Evolutionary conservation across 2,888 invertebrate species (phyloP), one percentile per base, ranked within the genome.

Genomic region (Phyto melanocephala): DNA sequence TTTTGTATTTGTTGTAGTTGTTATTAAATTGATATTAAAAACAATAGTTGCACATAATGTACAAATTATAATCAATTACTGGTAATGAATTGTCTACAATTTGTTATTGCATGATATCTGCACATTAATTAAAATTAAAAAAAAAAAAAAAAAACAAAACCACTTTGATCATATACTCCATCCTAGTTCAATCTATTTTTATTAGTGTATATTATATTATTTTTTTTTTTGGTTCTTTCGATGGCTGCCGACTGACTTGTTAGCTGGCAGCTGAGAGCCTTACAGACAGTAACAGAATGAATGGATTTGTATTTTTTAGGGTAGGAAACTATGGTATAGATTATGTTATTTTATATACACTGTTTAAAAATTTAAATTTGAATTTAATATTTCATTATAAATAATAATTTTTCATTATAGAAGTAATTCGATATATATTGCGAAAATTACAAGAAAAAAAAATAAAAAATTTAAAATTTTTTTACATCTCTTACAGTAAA

Each of bases 111-210:
- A 84, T 85, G 85, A 85, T 85, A 83, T 81, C 84, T 82, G 82
- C 71, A 84, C 85, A 85, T 84, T 85, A 85, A 85, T 85, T 85
- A 85, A 85, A 85, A 83, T 71, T 75, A 75, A 79, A 79, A 82
- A 60, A 79, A 60, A 79, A n/a, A n/a, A n/a, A n/a, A n/a, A n/a
- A 71, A 58, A 15, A 42, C 67, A 1, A 22, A 58, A 15, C 33
- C 58, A 1, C 24, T 71, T 40, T 47, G 54, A 63, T 65, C 65
- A 33, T 22, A 11, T 8, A 52, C 50, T 52, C 42, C 3, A 2
- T 20, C 3, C 22, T 47, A 8, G 45, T 50, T 74, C 40, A 72
- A 47, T 42, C 50, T 65, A 37, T 65, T 71, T 71, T 62, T 80
- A 50, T 71, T 52, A 80, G 76, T 28, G 78, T 56, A 78, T 40